phyloP scores from a whole-genome alignment of 2,888 invertebrate species.

The Epirrhoe tristata region DNA sequence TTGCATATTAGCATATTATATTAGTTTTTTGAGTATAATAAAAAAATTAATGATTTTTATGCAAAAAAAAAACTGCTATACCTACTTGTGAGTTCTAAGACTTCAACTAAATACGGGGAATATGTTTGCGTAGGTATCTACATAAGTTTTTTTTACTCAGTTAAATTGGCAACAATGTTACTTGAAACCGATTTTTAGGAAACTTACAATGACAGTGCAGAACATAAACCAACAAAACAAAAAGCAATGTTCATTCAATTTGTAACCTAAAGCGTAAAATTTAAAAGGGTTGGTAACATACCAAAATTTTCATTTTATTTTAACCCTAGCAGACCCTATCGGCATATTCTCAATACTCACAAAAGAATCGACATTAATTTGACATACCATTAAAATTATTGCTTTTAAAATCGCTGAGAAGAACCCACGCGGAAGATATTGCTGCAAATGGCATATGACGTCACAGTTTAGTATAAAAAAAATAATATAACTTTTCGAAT shows the following conservation, averaged over 20 bases:
- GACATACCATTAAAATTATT: constrained; percentile 83
- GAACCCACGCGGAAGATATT: constrained; percentile 77
- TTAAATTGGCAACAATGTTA: no score
- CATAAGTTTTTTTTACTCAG: no score
- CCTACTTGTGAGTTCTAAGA: no score
- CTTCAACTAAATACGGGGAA: no score
- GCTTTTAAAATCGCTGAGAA: constrained; percentile 73
- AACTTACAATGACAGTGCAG: neutral
- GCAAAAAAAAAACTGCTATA: no score
- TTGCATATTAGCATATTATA: no score
- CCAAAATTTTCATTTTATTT: constrained; percentile 55
- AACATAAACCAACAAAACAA: constrained; percentile 50
- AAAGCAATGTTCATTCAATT: constrained; percentile 78
- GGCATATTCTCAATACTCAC: constrained; percentile 81
- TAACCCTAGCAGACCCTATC: constrained; percentile 67
- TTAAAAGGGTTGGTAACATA: constrained; percentile 71
- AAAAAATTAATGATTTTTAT: no score
- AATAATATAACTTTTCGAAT: neutral
- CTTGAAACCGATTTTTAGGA: neutral
- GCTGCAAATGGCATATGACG: constrained; percentile 58
- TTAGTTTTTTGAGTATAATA: no score
- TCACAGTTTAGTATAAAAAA: constrained; percentile 47
- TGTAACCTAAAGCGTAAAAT: constrained; percentile 81
- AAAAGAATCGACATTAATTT: constrained; percentile 81
- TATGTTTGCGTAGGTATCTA: no score